Evolutionary conservation across 1,140 invertebrate species (phyloP).

Genomic region (Episyrphus balteatus): DNA sequence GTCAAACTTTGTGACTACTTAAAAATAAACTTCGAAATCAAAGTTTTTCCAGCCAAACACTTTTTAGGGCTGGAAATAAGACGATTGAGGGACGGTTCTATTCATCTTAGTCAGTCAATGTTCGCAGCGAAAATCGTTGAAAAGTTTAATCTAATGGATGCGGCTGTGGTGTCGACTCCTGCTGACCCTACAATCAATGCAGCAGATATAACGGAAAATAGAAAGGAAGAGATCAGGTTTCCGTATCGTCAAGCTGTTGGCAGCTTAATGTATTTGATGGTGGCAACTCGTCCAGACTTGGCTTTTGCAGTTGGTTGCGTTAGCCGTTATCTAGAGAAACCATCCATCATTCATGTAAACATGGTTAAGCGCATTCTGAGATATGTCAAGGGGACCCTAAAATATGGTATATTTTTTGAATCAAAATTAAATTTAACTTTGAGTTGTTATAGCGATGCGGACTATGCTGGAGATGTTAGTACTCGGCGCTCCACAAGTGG

Average conservation of each 20-base stretch:
- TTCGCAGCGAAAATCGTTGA: conserved; percentile 29
- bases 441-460: conserved; percentile 24
- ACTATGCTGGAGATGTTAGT: too few species aligned
- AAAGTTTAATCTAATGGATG: conserved; percentile 19
- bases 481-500: conserved; percentile 26
- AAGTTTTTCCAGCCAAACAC: conserved; percentile 9
- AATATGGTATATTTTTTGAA: conserved; percentile 9
- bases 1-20: conserved; percentile 17
- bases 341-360: background rate
- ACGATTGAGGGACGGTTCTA: conserved; percentile 22
- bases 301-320: background rate
- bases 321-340: background rate
- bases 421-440: background rate
- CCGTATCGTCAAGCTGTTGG: background rate
- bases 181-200: conserved; percentile 4
- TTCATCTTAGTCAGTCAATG: background rate
- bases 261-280: background rate
- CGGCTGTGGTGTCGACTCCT: conserved; percentile 18
- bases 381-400: background rate
- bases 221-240: conserved; percentile 5
- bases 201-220: background rate
- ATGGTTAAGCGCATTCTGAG: background rate
- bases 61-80: conserved; percentile 8
- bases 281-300: background rate
- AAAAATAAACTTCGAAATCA: conserved; percentile 20